Conservation (phyloP, 37 sponge, comb jelly and placozoan genomes). For the Bolinopsis microptera region DNA sequence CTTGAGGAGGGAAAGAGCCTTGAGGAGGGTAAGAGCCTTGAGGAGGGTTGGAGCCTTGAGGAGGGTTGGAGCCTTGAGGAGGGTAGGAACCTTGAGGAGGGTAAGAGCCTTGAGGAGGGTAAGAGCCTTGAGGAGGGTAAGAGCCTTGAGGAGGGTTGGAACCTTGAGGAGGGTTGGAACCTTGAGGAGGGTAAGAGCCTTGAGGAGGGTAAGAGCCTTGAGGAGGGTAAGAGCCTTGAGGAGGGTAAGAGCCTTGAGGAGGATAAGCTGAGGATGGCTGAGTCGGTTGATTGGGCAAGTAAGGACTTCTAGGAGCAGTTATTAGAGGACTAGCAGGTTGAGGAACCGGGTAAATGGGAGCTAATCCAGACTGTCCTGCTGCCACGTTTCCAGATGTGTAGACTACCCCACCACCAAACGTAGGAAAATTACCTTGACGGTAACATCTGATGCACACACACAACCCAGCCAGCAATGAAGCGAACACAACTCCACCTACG, state of each 20-base stretch:
- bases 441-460: no score
- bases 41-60: neutral
- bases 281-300: neutral
- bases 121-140: constrained; percentile 7
- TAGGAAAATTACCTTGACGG: no score
- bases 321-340: neutral
- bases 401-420: no score
- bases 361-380: no score
- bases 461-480: no score
- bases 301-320: neutral
- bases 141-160: neutral
- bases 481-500: no score
- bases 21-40: neutral
- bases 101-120: neutral
- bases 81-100: neutral
- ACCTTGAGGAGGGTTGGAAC: neutral
- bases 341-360: no score
- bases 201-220: neutral
- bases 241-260: constrained; percentile 19
- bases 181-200: constrained; percentile 11
- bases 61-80: no score
- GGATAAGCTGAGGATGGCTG: no score
- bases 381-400: no score
- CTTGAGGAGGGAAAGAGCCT: neutral
- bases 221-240: constrained; percentile 9